These are phyloP conservation scores for Crotalus viridis DNA, from an alignment of 2,113 vertebrate genomes.

Conservation along the genomic window DNA sequence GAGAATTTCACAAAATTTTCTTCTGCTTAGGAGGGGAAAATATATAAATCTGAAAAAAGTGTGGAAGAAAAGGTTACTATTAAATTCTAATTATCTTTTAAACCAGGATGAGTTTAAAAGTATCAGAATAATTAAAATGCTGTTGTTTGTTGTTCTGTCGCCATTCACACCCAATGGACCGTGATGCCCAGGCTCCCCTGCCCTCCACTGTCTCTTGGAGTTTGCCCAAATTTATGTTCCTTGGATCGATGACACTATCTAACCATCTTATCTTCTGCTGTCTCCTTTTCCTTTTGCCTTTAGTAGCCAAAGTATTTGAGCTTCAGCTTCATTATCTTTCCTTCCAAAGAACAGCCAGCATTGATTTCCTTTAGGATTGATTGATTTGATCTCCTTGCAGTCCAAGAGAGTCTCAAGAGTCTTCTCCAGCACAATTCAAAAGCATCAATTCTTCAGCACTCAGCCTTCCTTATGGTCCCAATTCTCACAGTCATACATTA, in stretches of 20 bases:
- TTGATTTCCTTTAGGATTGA: background rate
- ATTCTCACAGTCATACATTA: background rate
- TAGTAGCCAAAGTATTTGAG: background rate
- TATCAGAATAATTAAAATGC: background rate
- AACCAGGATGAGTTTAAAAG: background rate
- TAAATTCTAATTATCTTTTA: background rate
- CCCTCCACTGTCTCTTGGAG: background rate
- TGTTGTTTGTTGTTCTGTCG: background rate
- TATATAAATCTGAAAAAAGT: background rate
- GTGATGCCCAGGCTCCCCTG: background rate
- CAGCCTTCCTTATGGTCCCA: background rate
- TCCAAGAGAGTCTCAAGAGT: background rate
- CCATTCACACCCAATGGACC: background rate
- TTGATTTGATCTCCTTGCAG: background rate
- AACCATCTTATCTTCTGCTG: background rate
- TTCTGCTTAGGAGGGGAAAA: background rate
- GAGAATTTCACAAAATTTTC: background rate
- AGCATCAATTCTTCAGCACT: background rate
- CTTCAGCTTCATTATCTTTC: background rate
- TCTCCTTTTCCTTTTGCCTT: background rate
- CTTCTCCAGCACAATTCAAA: background rate
- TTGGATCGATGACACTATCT: background rate
- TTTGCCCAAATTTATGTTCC: background rate
- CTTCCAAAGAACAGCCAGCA: background rate
- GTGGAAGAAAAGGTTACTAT: background rate